Evolutionary conservation across 2,888 invertebrate species (phyloP).

Genomic region (Lepidochitona cinerea): DNA sequence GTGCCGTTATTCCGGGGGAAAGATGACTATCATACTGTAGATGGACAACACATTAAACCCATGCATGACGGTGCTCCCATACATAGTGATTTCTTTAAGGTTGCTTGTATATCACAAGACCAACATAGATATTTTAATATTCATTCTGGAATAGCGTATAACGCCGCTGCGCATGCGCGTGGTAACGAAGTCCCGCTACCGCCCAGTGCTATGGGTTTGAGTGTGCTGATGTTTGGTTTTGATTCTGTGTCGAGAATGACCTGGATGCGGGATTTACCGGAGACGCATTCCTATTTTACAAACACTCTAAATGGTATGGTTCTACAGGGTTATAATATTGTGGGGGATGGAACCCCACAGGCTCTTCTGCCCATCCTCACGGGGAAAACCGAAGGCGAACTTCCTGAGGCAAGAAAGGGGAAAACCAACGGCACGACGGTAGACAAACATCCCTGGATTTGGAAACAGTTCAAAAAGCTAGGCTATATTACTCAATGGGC

Average conservation of each 20-base stretch:
- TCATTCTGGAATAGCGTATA: conserved; percentile 75
- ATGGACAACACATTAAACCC: conserved; percentile 42
- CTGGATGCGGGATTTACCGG: conserved; percentile 63
- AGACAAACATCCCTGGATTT: conserved; percentile 87
- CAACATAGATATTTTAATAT: conserved; percentile 78
- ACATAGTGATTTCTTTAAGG: conserved; percentile 61
- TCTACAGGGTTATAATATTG: conserved; percentile 77
- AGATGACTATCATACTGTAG: conserved; percentile 48
- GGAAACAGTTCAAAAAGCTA: conserved; percentile 80
- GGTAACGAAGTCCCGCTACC: conserved; percentile 12
- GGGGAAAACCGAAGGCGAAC: conserved; percentile 83
- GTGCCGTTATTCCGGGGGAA: conserved; percentile 66
- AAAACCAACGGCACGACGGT: conserved; percentile 78
- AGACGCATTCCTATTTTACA: conserved; percentile 58
- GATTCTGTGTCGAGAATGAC: conserved; percentile 90
- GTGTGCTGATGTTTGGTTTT: conserved; percentile 88
- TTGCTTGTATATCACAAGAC: conserved; percentile 52
- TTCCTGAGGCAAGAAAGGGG: conserved; percentile 85
- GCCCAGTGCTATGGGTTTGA: conserved; percentile 74
- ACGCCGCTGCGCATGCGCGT: conserved; percentile 21
- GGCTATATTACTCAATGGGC: conserved; percentile 81
- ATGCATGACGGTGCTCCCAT: conserved; percentile 47
- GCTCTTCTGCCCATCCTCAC: conserved; percentile 90
- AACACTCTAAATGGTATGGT: conserved; percentile 68
- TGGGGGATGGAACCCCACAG: conserved; percentile 72